phyloP scores from a whole-genome alignment of 2,113 vertebrate genomes.

The zebrafish (Danio rerio) region GRCz12tu NC_133183.1:18434501-18435000 shows the following conservation, averaged over 20 bases:
- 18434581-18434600: no score
- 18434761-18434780: neutral
- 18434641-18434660: no score
- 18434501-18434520: no score
- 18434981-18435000: neutral
- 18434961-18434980: conserved; percentile 22
- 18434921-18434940: conserved; percentile 16
- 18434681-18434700: no score
- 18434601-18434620: no score
- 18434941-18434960: conserved; percentile 36
- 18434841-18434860: conserved; percentile 12
- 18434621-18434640: no score
- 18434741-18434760: neutral
- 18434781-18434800: neutral
- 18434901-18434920: conserved; percentile 16
- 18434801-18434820: neutral
- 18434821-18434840: neutral
- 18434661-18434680: no score
- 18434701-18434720: no score
- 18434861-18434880: conserved; percentile 41
- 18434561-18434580: no score
- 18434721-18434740: no score
- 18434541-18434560: no score
- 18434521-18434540: no score
- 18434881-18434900: neutral